Evolutionary conservation across 1,140 invertebrate species (phyloP), one percentile per base, ranked within the genome.

Genomic region (Aphaenogaster rudis): DNA sequence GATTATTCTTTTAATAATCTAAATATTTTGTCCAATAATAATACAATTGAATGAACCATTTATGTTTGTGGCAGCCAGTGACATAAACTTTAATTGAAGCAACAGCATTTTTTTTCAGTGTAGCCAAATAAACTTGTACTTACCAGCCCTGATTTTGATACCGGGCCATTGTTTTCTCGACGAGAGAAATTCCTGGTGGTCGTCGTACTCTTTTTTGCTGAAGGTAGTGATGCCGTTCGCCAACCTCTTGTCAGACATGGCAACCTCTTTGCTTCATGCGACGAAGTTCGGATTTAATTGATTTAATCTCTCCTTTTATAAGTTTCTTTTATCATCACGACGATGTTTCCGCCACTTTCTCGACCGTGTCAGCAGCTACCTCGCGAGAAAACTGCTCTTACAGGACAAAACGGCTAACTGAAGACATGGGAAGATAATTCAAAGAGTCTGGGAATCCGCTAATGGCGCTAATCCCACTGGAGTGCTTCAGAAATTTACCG

Each of bases 131-230:
- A 45, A 72, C 45, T 28, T 69, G 0, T 15, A 11, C 21, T 69
- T 13, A 74, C 67, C 28, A 21, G 52, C 2, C 15, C 5, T 61
- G 13, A 74, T 3, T 5, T 81, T 69, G 15, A 81, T 17, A 57
- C 80, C 67, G 1, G 67, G 67, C 80, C 80, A 82, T 21, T 82
- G 67, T 21, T 72, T 45, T 5, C 15, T 39, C 28, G 42, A 61
- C 7, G 42, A 36, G 17, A 74, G 42, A 36, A 3, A 48, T 21
- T 36, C 28, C 8, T 50, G 80, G 21, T 61, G 45, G n/a, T 74
- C 7, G 15, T 61, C 17, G 36, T 82, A 82, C 33, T 82, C 67
- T 15, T 36, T 13, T 21, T 11, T 45, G 17, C 42, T 74, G 7
- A 82, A 74, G 5, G 48, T 2, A 54, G 15, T 8, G 2, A 57